Evolutionary conservation across 2,888 invertebrate genomes (phyloP).

Genomic region (Alloscopus bannaensis): DNA sequence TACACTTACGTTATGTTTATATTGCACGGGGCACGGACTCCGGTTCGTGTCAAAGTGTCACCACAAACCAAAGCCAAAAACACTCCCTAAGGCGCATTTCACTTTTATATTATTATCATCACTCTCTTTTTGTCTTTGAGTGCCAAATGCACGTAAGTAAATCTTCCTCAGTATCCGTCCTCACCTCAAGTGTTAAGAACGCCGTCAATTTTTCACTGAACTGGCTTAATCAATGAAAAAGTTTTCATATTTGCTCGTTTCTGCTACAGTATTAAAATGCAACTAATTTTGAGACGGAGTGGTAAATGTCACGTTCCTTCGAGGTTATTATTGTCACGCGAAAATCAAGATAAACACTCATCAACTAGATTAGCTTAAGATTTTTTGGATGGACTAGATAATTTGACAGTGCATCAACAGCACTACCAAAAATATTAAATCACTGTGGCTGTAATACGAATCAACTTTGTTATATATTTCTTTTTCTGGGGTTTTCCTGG

Average conservation of each 20-base stretch:
- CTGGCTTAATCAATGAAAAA: no score
- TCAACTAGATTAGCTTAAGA: not conserved
- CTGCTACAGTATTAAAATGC: no score
- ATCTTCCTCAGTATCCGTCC: slow-evolving; percentile 43
- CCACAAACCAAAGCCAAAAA: slow-evolving; percentile 55
- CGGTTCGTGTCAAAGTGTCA: slow-evolving; percentile 59
- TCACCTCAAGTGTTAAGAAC: no score
- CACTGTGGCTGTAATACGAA: not conserved
- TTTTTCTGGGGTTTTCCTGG: no score
- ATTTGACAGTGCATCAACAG: no score
- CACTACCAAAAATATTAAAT: no score
- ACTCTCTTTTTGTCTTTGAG: slow-evolving; percentile 49
- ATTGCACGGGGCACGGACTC: slow-evolving; percentile 40
- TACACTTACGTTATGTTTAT: not conserved
- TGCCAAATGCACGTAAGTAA: slow-evolving; percentile 56
- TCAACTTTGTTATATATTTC: not conserved
- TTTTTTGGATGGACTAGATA: not conserved
- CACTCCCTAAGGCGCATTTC: slow-evolving; percentile 59
- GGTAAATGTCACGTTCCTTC: slow-evolving; percentile 43
- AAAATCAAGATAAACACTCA: slow-evolving; percentile 52
- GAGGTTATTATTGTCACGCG: slow-evolving; percentile 56
- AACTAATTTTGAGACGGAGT: no score
- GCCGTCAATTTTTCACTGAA: no score
- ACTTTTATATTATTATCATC: slow-evolving; percentile 49
- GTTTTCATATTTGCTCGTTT: no score